These are phyloP conservation scores for Callyntrura guangdongensis DNA, from an alignment of 2,888 invertebrate genomes.

Conservation along the genomic window DNA sequence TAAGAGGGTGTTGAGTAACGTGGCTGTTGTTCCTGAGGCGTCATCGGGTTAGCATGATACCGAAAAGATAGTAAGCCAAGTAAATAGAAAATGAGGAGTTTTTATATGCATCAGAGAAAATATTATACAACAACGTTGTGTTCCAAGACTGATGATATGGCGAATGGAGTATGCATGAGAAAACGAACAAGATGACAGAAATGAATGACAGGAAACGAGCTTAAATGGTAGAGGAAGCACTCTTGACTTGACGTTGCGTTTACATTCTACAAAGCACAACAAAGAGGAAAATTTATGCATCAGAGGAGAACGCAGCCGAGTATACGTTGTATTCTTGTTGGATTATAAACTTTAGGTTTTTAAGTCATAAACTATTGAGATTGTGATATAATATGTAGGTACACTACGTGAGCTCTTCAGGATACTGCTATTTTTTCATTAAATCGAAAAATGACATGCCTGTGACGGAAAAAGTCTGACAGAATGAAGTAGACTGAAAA, in stretches of 20 bases:
- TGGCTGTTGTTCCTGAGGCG: slow-evolving; percentile 14
- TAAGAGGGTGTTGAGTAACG: not conserved
- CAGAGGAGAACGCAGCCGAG: not conserved
- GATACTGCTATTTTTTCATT: not conserved
- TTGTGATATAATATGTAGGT: not conserved
- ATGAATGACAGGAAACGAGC: slow-evolving; percentile 79
- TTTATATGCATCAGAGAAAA: not conserved
- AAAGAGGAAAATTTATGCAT: slow-evolving; percentile 51
- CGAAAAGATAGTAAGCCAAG: slow-evolving; percentile 3
- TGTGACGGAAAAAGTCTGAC: not conserved
- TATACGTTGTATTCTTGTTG: not conserved
- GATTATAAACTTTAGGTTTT: not conserved
- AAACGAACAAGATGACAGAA: slow-evolving; percentile 77
- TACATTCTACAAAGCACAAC: slow-evolving; percentile 19
- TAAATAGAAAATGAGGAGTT: slow-evolving; percentile 12
- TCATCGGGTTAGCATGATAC: slow-evolving; percentile 18
- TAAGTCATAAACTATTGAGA: no score
- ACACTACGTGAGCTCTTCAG: not conserved
- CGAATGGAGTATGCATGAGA: slow-evolving; percentile 71
- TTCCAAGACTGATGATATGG: slow-evolving; percentile 35
- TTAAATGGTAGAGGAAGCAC: slow-evolving; percentile 76
- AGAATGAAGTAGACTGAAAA: not conserved
- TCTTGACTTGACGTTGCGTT: slow-evolving; percentile 71
- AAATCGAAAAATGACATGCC: not conserved
- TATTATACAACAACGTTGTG: not conserved